phyloP scores from a whole-genome alignment of 2,113 vertebrate genomes.

The Phasianus colchicus region DNA sequence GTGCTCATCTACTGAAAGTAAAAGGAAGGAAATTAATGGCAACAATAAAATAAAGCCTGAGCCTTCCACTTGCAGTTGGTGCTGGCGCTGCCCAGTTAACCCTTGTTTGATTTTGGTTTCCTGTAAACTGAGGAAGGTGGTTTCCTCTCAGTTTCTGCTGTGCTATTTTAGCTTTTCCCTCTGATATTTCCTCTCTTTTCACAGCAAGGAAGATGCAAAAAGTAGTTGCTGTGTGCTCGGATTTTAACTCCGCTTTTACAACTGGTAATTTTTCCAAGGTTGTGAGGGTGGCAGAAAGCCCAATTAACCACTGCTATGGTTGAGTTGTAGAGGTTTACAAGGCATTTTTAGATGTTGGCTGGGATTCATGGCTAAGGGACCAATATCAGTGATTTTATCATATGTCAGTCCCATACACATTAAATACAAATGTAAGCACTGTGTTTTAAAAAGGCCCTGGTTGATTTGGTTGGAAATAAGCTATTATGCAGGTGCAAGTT shows the following conservation, averaged over 20 bases:
- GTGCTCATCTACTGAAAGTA: conserved; percentile 37
- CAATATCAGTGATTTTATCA: neutral
- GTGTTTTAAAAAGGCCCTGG: neutral
- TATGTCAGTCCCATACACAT: neutral
- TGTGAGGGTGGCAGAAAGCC: neutral
- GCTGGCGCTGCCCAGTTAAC: conserved; percentile 44
- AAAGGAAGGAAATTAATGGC: conserved; percentile 62
- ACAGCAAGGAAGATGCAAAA: neutral
- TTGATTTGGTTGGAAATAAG: neutral
- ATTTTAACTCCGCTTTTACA: neutral
- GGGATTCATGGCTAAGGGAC: neutral
- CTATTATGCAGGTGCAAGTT: neutral
- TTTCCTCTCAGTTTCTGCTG: neutral
- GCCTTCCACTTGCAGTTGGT: neutral
- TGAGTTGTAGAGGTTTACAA: neutral
- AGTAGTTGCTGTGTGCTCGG: neutral
- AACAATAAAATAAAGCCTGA: conserved; percentile 45
- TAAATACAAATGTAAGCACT: neutral
- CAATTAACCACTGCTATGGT: neutral
- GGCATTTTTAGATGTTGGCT: neutral
- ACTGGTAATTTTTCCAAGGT: neutral
- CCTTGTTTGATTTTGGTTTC: conserved; percentile 35
- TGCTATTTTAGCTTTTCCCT: neutral
- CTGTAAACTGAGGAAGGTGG: neutral
- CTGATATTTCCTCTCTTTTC: neutral